Evolutionary conservation across 2,797 vertebrate species (phyloP), one percentile per base, ranked within the genome.

Genomic region (Vireo griseus): DNA sequence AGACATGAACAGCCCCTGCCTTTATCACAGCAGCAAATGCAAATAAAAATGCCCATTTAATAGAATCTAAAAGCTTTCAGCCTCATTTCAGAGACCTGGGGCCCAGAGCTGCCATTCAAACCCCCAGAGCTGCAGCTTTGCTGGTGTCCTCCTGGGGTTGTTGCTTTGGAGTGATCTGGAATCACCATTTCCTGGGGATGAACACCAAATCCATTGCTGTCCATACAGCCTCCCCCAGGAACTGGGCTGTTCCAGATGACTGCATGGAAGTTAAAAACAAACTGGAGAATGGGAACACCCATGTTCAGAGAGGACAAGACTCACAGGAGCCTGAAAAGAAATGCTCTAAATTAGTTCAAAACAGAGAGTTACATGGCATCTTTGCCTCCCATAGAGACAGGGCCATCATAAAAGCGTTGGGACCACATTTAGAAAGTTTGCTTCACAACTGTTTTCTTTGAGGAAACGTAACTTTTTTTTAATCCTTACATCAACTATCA

Each of bases 231-330:
- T 89, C 22, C 45, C 24, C 1, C 0, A 31, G 82, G 68, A 92
- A 29, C 16, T 17, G 61, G 89, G 57, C 68, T 74, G 91, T 58
- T 92, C 81, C 95, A 93, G 61, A 88, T 72, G 66, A 86, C 37
- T 8, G 19, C 76, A 86, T 1, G 0, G 88, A 62, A 58, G 65
- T 78, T 82, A 61, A 84, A 95, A 88, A 92, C 51, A 92, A 91
- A 72, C 47, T 10, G 37, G 88, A 80, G 73, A 82, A 67, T 35
- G 72, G 92, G 88, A 95, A 95, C 88, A 93, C 88, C 92, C 92
- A 77, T 86, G 52, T 47, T 82, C 89, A 92, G 78, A 87, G 58
- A 67, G 16, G 40, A 66, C 65, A 81, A 78, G 66, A 37, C 76
- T 86, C 1, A 0, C 54, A 91, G 71, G 37, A 94, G 72, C 69